Percentiles rank a stretch among this genome's conserved stretches.
phyloP scores from a whole-genome alignment of 2,888 invertebrate genomes.

The Bellardia pandia region DNA sequence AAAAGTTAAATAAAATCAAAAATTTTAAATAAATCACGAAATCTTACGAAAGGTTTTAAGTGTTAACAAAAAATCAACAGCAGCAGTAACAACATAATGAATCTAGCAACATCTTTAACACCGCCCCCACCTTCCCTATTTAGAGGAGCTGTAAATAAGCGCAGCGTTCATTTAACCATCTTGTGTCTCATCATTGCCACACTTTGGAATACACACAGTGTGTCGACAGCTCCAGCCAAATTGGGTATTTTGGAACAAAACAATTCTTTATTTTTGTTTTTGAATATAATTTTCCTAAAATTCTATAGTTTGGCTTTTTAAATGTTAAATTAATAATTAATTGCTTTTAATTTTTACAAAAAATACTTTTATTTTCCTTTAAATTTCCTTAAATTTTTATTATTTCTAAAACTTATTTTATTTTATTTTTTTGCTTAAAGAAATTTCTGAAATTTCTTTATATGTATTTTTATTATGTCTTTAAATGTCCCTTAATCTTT shows the following conservation, averaged over 20 bases:
- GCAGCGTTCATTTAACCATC: slow-evolving; percentile 39
- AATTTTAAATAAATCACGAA: slow-evolving; percentile 66
- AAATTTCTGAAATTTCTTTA: no score
- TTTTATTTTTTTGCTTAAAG: neutral
- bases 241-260: slow-evolving; percentile 70
- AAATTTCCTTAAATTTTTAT: neutral
- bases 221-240: slow-evolving; percentile 74
- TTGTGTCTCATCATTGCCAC: slow-evolving; percentile 54
- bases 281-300: neutral
- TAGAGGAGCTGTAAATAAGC: slow-evolving; percentile 56
- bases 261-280: no score
- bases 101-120: slow-evolving; percentile 7
- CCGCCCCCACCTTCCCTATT: slow-evolving; percentile 45
- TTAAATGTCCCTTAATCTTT: neutral
- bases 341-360: neutral
- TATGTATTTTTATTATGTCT: no score
- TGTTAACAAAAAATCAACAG: slow-evolving; percentile 45
- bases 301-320: slow-evolving; percentile 2
- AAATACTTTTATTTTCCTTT: neutral
- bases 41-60: slow-evolving; percentile 67
- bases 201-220: slow-evolving; percentile 70
- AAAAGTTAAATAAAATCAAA: slow-evolving; percentile 62
- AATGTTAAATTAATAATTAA: no score
- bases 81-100: slow-evolving; percentile 42
- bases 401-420: neutral